Evolutionary conservation across 2,888 invertebrate species (phyloP).

Genomic region (Agonopterix arenella): DNA sequence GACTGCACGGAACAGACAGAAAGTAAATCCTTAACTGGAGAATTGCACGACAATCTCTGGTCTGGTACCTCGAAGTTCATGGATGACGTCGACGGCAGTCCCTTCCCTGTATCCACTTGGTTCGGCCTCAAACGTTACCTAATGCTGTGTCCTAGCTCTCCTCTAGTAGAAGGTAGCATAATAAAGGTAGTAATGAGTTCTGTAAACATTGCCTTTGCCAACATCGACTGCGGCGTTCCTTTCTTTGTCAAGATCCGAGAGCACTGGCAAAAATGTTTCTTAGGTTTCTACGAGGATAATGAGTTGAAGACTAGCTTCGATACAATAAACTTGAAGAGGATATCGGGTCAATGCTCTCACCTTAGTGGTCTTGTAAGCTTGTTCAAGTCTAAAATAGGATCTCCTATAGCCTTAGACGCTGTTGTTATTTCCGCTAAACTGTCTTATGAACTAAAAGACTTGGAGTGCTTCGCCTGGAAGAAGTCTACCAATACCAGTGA

Average conservation of each 20-base stretch:
- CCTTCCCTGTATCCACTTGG: slow-evolving; percentile 81
- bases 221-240: slow-evolving; percentile 88
- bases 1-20: slow-evolving; percentile 48
- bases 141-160: slow-evolving; percentile 81
- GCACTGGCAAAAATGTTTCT: slow-evolving; percentile 86
- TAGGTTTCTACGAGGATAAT: slow-evolving; percentile 88
- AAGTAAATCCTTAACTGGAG: slow-evolving; percentile 74
- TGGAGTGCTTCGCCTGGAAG: slow-evolving; percentile 79
- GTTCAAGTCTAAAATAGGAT: slow-evolving; percentile 93
- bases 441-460: slow-evolving; percentile 82
- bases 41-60: slow-evolving; percentile 57
- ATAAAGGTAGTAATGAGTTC: slow-evolving; percentile 89
- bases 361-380: slow-evolving; percentile 89
- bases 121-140: slow-evolving; percentile 92
- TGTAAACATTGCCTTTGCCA: slow-evolving; percentile 87
- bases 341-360: slow-evolving; percentile 88
- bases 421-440: slow-evolving; percentile 85
- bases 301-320: slow-evolving; percentile 90
- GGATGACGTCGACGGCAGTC: slow-evolving; percentile 59
- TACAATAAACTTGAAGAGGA: slow-evolving; percentile 89
- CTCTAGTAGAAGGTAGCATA: slow-evolving; percentile 81
- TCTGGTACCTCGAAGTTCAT: slow-evolving; percentile 57
- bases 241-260: slow-evolving; percentile 91
- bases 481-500: slow-evolving; percentile 66
- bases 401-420: slow-evolving; percentile 77